Base-by-base conservation (phyloP, 1,140 invertebrate species). In the Bilobella aurantiaca region DNA sequence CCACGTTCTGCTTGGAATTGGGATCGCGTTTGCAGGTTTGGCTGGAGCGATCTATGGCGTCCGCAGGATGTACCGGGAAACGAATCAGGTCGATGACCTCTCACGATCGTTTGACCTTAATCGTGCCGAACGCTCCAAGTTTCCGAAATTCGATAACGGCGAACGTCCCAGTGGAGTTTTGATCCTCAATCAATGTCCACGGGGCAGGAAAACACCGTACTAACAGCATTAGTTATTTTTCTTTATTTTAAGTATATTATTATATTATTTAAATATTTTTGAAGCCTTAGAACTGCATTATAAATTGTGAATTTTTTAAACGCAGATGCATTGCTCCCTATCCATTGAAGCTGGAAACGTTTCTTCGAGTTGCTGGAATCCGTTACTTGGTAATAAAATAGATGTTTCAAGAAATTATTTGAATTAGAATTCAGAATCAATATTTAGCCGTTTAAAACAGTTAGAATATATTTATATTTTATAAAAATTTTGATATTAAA, bases 321-420 rank as follows among this genome's bases (percentile, higher is more conserved):
- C 21, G 25, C 23, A 53, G 49, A 53, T 53, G 60, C 31, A 65
- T 71, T 30, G 65, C 72, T 3, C 69, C 74, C 5, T 74, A 69
- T 42, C 58, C 68, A 1, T 47, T 74, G 1, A 73, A 74, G 62
- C 61, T 74, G 65, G 74, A 74, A 57, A 74, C 73, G 0, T 74
- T 69, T 61, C 64, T 74, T 16, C 64, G 74, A 0, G 70, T 74
- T 14, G 69, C 70, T 14, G 62, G 64, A 14, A 73, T 53, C 49
- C 14, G 25, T 18, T 53, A 53, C 49, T 12, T 18, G 23, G 49
- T 53, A 5, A 53, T 12, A 18, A 12, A n/a, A n/a, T n/a, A n/a
- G n/a, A n/a, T n/a, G n/a, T n/a, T n/a, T n/a, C n/a, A n/a, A n/a
- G n/a, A n/a, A n/a, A n/a, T n/a, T n/a, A n/a, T n/a, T n/a, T n/a